These are phyloP conservation scores for Hiodon tergisus DNA, from an alignment of 2,113 vertebrate species.

Conservation along the genomic window DNA sequence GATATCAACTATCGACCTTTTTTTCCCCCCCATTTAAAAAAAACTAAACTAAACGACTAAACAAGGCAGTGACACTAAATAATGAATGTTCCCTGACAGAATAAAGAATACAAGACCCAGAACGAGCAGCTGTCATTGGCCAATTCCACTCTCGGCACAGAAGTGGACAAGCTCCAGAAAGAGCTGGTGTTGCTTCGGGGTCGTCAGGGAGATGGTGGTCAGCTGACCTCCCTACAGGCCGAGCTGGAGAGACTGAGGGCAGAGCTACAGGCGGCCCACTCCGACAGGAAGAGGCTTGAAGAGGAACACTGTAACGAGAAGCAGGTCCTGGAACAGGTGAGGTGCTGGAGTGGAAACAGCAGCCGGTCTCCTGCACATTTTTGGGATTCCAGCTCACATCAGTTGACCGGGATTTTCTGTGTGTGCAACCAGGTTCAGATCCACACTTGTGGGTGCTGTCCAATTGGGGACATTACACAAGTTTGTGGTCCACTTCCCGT, in stretches of 20 bases:
- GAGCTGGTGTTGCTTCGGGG: constrained; percentile 64
- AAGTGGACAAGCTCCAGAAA: constrained; percentile 78
- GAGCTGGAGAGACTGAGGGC: constrained; percentile 66
- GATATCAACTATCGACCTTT: neutral
- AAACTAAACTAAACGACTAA: too few relatives aligned
- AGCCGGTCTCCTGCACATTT: too few relatives aligned
- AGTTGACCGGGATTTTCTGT: too few relatives aligned
- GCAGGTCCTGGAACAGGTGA: constrained; percentile 68
- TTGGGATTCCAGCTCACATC: too few relatives aligned
- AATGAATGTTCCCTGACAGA: constrained; percentile 51
- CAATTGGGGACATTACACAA: too few relatives aligned
- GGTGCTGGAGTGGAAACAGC: neutral
- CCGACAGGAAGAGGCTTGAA: constrained; percentile 63
- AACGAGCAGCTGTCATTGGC: constrained; percentile 63
- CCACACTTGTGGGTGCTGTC: too few relatives aligned
- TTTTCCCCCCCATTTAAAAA: too few relatives aligned
- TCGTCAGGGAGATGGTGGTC: constrained; percentile 42
- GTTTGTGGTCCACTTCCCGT: too few relatives aligned
- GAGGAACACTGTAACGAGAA: constrained; percentile 74
- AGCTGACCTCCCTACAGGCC: constrained; percentile 66
- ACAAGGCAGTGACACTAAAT: neutral
- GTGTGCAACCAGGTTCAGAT: too few relatives aligned
- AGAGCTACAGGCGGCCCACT: constrained; percentile 65
- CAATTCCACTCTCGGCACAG: constrained; percentile 47
- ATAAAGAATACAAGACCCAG: constrained; percentile 70